These are phyloP conservation scores for Aphelocoma coerulescens DNA, from an alignment of 2,113 vertebrate species.

Conservation along the genomic window DNA sequence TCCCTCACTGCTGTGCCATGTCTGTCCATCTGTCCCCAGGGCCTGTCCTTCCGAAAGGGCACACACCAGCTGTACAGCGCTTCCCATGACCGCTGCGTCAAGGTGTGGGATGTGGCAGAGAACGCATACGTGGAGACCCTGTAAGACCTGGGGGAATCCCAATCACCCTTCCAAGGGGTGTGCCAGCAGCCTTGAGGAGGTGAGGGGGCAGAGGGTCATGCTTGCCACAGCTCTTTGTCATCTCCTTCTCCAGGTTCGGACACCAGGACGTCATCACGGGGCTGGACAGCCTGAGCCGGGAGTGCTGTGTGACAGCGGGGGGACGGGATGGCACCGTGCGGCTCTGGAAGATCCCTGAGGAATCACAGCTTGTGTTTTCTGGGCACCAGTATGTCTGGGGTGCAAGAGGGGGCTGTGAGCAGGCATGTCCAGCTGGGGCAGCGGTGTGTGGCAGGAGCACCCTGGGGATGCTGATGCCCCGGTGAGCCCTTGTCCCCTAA, in stretches of 20 bases:
- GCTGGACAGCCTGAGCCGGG: constrained; percentile 89
- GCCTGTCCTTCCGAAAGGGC: constrained; percentile 89
- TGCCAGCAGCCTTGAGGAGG: accelerated
- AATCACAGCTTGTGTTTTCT: constrained; percentile 92
- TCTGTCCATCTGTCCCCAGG: constrained; percentile 56
- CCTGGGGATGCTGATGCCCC: background rate
- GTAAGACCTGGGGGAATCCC: constrained; percentile 70
- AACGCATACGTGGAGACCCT: constrained; percentile 94
- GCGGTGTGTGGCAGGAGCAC: accelerated
- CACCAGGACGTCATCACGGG: constrained; percentile 91
- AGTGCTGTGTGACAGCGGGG: constrained; percentile 90
- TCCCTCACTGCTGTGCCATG: background rate
- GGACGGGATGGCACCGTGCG: constrained; percentile 88
- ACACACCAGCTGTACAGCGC: constrained; percentile 92
- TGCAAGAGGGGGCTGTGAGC: accelerated
- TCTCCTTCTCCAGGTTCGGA: constrained; percentile 77
- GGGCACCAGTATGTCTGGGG: constrained; percentile 86
- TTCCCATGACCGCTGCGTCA: constrained; percentile 90
- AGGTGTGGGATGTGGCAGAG: constrained; percentile 95
- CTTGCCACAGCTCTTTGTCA: background rate
- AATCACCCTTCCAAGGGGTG: background rate
- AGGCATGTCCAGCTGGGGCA: background rate
- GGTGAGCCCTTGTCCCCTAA: background rate
- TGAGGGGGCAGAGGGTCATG: accelerated
- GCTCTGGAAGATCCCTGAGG: constrained; percentile 96